phyloP scores from a whole-genome alignment of 1,140 invertebrate genomes.

The Drosophila ironensis region DNA sequence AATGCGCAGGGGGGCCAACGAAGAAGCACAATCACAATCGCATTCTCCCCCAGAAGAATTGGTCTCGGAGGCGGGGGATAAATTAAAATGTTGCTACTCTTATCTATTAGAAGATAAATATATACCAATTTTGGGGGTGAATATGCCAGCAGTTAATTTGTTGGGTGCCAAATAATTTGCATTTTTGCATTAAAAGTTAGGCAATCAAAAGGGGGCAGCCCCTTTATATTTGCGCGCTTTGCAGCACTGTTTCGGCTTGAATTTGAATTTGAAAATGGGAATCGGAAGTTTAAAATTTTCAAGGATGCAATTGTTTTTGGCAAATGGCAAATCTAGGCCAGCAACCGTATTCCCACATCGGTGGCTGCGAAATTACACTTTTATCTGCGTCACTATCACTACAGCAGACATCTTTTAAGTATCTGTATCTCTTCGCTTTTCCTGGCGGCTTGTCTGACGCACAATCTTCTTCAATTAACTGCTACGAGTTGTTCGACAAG shows the following conservation, averaged over 20 bases:
- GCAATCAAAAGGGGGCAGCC: too few species aligned
- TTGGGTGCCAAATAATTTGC: neutral
- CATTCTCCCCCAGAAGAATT: too few species aligned
- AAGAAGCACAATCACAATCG: too few species aligned
- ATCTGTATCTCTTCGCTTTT: constrained; percentile 14
- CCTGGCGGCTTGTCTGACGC: constrained; percentile 15
- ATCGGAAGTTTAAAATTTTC: neutral
- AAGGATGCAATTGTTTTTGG: neutral
- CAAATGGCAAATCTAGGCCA: neutral
- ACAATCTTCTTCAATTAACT: constrained; percentile 78
- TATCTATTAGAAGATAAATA: constrained; percentile 48
- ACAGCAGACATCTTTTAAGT: neutral
- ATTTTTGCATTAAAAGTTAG: constrained; percentile 6
- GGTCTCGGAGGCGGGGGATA: neutral
- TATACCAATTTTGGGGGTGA: constrained; percentile 21
- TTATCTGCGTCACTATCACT: constrained; percentile 5
- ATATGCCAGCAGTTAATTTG: neutral
- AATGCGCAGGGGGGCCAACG: constrained; percentile 29
- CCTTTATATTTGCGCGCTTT: too few species aligned
- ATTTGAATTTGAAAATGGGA: neutral
- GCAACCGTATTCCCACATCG: neutral
- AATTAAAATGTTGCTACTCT: constrained; percentile 36
- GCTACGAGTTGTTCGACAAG: constrained; percentile 60
- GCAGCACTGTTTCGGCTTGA: neutral
- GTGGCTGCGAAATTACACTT: constrained; percentile 27